These are phyloP conservation scores for Apocrypta bakeri DNA, from an alignment of 1,140 invertebrate genomes.

Conservation along the genomic window DNA sequence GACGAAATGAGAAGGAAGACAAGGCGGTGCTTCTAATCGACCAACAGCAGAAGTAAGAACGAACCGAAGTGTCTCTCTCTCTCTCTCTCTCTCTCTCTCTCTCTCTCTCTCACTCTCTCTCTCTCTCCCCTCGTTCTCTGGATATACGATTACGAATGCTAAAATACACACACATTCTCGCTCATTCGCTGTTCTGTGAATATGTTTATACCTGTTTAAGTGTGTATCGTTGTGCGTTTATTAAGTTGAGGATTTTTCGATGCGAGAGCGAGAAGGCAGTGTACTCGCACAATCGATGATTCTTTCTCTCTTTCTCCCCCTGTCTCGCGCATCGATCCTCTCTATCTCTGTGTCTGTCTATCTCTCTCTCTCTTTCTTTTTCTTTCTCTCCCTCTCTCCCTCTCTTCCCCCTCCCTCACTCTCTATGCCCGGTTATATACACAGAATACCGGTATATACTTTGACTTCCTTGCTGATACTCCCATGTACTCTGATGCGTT, in stretches of 20 bases:
- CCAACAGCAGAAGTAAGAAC: not conserved
- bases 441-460: not conserved
- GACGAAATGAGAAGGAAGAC: not conserved
- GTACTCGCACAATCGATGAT: not conserved
- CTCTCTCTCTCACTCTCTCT: not conserved
- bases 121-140: not conserved
- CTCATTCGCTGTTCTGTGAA: too few species aligned
- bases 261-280: not conserved
- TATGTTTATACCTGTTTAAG: not conserved
- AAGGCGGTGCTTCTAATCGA: not conserved
- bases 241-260: not conserved
- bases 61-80: not conserved
- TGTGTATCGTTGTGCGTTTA: not conserved
- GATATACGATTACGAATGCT: not conserved
- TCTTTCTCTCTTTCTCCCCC: not conserved
- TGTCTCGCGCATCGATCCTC: not conserved
- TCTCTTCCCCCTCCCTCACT: not conserved
- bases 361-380: conserved; percentile 2
- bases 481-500: not conserved
- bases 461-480: not conserved
- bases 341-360: not conserved
- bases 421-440: too few species aligned
- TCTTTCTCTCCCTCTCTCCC: not conserved
- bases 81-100: not conserved
- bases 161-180: too few species aligned